Evolutionary conservation across 92 coral and sea anemone species (phyloP), one percentile per base, ranked within the genome.

Genomic region (Phymanthus crucifer): DNA sequence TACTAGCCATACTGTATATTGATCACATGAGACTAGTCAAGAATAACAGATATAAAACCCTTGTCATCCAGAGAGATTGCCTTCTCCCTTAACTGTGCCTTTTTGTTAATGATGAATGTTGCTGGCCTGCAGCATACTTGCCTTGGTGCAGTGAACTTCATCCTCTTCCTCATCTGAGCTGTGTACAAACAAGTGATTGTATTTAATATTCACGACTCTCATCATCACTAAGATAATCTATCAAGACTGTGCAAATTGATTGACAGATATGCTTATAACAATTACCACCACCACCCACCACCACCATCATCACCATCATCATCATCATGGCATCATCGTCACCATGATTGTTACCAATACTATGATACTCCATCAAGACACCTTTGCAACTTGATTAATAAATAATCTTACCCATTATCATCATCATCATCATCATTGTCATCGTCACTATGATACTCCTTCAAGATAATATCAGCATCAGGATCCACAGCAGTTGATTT

Each of bases 81-180:
- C 48, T 8, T 17, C 48, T 43, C 48, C 18, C 1, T 17, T 10
- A 0, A 43, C 14, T 43, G 43, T 17, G 10, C 0, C 0, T 43
- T 43, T 17, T 43, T 17, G 13, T 14, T 17, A 43, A 38, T 7
- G 14, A 7, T 43, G 17, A 10, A 2, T 2, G 14, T 14, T 17
- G 16, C 1, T 38, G 43, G 10, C 10, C 10, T 38, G 23, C 64
- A 54, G 12, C 10, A 16, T 33, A 38, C 87, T 13, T 81, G 89
- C 98, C 98, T 94, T 94, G 8, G 90, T 89, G n/a, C 93, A 91
- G 40, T 94, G 97, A 26, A 84, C 72, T 66, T 93, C 98, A 29
- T 94, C 91, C 21, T 86, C 97, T 33, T 88, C 91, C 38, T 93
- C 88, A 74, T 87, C 98, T 46, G 91, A 85, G 23, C 93, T 87